Evolutionary conservation across 2,888 invertebrate genomes (phyloP).

Genomic region (Sesamia inferens): DNA sequence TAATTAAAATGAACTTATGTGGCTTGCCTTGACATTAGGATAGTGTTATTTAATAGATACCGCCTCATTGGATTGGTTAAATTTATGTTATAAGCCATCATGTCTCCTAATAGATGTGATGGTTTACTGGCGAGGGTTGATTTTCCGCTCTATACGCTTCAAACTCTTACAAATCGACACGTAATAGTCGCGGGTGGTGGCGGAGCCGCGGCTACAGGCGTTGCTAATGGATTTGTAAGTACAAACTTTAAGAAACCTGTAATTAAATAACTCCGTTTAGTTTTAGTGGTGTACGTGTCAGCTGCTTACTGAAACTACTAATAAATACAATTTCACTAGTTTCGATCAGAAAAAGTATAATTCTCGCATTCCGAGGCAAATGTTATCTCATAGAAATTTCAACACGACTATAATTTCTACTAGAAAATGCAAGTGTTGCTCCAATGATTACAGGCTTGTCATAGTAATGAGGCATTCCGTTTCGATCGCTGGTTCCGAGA

Average conservation of each 20-base stretch:
- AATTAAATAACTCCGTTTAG: constrained; percentile 43
- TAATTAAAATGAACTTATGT: constrained; percentile 77
- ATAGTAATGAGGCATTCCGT: constrained; percentile 19
- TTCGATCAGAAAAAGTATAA: constrained; percentile 19
- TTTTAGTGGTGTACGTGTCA: constrained; percentile 75
- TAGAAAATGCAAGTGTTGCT: constrained; percentile 30
- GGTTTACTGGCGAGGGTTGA: constrained; percentile 96
- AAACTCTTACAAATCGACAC: constrained; percentile 97
- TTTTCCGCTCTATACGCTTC: constrained; percentile 97
- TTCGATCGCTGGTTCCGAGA: constrained; percentile 11
- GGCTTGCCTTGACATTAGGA: constrained; percentile 68
- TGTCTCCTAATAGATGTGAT: constrained; percentile 90
- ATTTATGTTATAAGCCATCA: constrained; percentile 80
- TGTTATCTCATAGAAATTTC: constrained; percentile 34
- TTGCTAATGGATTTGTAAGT: constrained; percentile 99
- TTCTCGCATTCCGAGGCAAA: constrained; percentile 41
- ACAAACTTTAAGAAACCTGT: constrained; percentile 37
- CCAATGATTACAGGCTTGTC: constrained; percentile 23
- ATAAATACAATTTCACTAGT: constrained; percentile 52
- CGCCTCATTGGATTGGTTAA: constrained; percentile 67
- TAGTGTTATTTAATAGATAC: constrained; percentile 70
- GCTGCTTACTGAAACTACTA: constrained; percentile 61
- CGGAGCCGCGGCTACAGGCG: constrained; percentile 98
- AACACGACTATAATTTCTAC: constrained; percentile 14
- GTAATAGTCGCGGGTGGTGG: constrained; percentile 99